Percentiles rank a stretch among this genome's conserved stretches.
phyloP scores from a whole-genome alignment of 2,113 vertebrate species.

The Junco hyemalis region DNA sequence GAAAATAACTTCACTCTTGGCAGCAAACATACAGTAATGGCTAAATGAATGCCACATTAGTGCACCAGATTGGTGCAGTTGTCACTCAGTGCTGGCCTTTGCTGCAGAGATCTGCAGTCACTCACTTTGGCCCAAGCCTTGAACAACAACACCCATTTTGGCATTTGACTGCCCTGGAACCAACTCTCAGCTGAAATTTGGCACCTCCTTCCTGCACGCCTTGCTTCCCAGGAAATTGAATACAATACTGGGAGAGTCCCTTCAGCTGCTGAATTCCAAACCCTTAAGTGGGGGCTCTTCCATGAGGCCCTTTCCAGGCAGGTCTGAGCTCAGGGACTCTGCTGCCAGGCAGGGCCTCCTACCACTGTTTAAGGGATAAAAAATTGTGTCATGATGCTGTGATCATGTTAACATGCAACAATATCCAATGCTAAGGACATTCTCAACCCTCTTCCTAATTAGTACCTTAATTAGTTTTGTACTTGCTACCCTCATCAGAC shows the following conservation, averaged over 20 bases:
- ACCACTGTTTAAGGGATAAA: background rate
- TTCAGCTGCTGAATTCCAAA: background rate
- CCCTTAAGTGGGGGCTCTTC: background rate
- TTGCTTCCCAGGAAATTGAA: background rate
- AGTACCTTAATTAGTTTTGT: background rate
- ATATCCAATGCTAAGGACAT: background rate
- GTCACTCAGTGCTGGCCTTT: background rate
- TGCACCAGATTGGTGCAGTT: background rate
- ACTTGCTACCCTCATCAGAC: background rate
- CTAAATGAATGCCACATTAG: background rate
- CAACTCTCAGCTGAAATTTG: background rate
- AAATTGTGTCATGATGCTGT: background rate
- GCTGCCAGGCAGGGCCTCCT: background rate
- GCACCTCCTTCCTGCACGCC: background rate
- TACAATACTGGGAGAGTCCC: background rate
- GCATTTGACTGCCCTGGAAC: background rate
- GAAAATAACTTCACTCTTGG: background rate
- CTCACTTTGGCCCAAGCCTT: background rate
- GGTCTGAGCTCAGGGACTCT: background rate
- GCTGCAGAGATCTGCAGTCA: background rate
- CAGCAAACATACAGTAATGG: background rate
- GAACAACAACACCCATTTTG: background rate
- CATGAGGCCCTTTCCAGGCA: rapidly evolving
- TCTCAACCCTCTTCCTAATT: background rate
- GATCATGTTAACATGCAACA: background rate